phyloP scores from a whole-genome alignment of 2,113 vertebrate genomes.

The Peromyscus leucopus region DNA sequence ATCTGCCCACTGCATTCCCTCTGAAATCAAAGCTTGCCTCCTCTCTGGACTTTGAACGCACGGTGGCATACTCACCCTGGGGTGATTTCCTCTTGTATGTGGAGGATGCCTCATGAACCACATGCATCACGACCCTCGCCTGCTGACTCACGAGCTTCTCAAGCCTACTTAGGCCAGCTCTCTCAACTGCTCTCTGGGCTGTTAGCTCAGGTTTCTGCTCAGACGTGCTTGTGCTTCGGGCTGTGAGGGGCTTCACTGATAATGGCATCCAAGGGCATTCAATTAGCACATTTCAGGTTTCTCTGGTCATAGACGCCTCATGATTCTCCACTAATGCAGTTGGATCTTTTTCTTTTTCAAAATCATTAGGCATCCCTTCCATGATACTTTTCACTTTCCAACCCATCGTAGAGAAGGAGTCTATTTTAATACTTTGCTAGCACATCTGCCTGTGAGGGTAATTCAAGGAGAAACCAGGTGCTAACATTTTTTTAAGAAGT shows the following conservation, averaged over 20 bases:
- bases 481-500: conserved; percentile 69
- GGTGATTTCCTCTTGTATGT: neutral
- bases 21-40: neutral
- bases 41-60: neutral
- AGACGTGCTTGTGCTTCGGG: conserved; percentile 53
- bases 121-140: neutral
- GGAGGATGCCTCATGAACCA: neutral
- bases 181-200: neutral
- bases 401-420: conserved; percentile 62
- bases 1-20: neutral
- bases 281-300: conserved; percentile 83
- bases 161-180: neutral
- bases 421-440: conserved; percentile 76
- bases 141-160: neutral
- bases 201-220: conserved; percentile 57
- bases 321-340: conserved; percentile 78
- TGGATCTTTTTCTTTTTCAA: conserved; percentile 75
- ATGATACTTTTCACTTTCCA: conserved; percentile 80
- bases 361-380: conserved; percentile 77
- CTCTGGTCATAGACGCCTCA: conserved; percentile 78
- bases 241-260: conserved; percentile 59
- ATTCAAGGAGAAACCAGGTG: conserved; percentile 74
- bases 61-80: neutral
- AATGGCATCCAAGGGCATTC: conserved; percentile 78
- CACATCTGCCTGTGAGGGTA: conserved; percentile 67